A percentile compares a stretch with the other conserved stretches of the same genome.
phyloP scores from a whole-genome alignment of 2,113 vertebrate genomes.

The Calcarius ornatus region DNA sequence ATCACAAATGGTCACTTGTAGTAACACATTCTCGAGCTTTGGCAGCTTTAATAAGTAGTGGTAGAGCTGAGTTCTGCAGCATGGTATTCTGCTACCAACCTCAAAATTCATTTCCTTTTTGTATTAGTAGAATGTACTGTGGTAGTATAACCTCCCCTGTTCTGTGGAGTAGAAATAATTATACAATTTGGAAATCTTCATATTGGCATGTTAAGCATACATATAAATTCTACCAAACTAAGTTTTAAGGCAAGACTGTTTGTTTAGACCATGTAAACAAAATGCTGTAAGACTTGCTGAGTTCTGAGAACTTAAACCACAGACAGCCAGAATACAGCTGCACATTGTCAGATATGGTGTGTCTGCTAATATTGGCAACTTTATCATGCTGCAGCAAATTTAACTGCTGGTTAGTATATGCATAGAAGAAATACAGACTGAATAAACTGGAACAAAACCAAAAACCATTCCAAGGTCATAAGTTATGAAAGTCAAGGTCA shows the following conservation, averaged over 20 bases:
- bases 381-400: background rate
- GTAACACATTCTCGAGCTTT: background rate
- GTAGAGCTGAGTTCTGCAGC: background rate
- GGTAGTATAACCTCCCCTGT: background rate
- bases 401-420: background rate
- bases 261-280: constrained; percentile 60
- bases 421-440: background rate
- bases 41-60: background rate
- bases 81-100: background rate
- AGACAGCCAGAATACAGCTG: constrained; percentile 70
- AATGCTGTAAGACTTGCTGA: constrained; percentile 58
- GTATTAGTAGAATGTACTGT: background rate
- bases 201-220: constrained; percentile 34
- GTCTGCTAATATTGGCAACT: constrained; percentile 59
- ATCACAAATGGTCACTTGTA: background rate
- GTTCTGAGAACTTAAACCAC: constrained; percentile 75
- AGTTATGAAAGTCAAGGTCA: background rate
- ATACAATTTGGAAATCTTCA: constrained; percentile 24
- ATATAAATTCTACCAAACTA: constrained; percentile 44
- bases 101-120: background rate
- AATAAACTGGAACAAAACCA: background rate
- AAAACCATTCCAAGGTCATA: background rate
- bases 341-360: constrained; percentile 56
- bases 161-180: background rate
- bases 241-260: constrained; percentile 38